Conservation (phyloP, 2,113 vertebrate species). For the Neopipo cinnamomea region DNA sequence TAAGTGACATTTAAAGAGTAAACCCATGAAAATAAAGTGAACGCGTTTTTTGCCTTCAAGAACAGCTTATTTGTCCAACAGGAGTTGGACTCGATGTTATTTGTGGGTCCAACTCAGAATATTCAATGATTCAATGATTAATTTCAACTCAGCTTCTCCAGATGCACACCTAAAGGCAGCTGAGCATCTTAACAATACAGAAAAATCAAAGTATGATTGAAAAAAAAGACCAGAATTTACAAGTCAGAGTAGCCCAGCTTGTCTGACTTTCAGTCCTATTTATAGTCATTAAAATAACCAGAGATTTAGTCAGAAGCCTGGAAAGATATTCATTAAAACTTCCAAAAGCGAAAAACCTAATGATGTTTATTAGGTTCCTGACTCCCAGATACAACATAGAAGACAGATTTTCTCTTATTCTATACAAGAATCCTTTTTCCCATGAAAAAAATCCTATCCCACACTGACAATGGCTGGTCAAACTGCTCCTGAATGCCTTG, state of each 20-base stretch:
- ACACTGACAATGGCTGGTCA: background rate
- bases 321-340: background rate
- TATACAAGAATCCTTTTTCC: background rate
- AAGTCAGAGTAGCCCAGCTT: background rate
- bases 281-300: background rate
- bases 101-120: background rate
- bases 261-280: background rate
- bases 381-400: background rate
- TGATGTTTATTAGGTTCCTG: background rate
- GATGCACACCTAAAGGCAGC: background rate
- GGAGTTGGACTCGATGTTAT: background rate
- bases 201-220: background rate
- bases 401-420: background rate
- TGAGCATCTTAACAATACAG: background rate
- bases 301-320: background rate
- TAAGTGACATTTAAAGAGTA: background rate
- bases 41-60: background rate
- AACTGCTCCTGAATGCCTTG: background rate
- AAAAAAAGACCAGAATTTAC: background rate
- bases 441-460: rapidly evolving
- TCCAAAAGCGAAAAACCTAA: background rate
- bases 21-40: background rate
- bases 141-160: background rate
- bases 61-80: background rate
- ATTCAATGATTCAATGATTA: background rate